A percentile compares a stretch with the other conserved stretches of the same genome.
Evolutionary conservation across 1,140 invertebrate species (phyloP).

Genomic region (Periplaneta americana): DNA sequence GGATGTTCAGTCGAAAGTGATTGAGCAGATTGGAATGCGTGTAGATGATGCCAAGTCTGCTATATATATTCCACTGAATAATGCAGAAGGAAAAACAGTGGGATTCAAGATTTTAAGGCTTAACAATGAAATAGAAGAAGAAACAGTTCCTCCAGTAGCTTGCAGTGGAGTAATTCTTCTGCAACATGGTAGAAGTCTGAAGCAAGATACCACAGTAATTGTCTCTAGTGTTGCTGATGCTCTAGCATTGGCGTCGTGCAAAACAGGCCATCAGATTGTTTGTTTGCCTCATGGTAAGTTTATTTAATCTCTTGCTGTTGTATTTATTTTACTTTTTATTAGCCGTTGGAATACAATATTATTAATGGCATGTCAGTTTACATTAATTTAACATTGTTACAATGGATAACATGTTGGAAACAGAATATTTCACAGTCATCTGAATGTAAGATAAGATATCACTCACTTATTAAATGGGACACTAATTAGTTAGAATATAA

Average conservation of each 20-base stretch:
- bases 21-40: slow-evolving; percentile 36
- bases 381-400: too few species aligned
- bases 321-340: too few species aligned
- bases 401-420: too few species aligned
- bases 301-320: too few species aligned
- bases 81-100: slow-evolving; percentile 47
- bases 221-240: slow-evolving; percentile 61
- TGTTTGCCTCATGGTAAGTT: slow-evolving; percentile 53
- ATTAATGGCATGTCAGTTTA: too few species aligned
- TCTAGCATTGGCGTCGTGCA: slow-evolving; percentile 40
- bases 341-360: too few species aligned
- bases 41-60: slow-evolving; percentile 38
- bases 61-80: slow-evolving; percentile 60
- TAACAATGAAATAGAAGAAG: slow-evolving; percentile 33
- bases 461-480: too few species aligned
- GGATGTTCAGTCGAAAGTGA: slow-evolving; percentile 33
- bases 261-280: slow-evolving; percentile 45
- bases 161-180: slow-evolving; percentile 39
- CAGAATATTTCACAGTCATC: too few species aligned
- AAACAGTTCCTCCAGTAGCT: slow-evolving; percentile 39
- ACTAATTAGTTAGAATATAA: too few species aligned
- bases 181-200: slow-evolving; percentile 31
- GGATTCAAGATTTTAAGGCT: slow-evolving; percentile 52
- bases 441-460: too few species aligned
- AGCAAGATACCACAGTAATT: slow-evolving; percentile 47